Base-by-base conservation (phyloP, 2,797 vertebrate species). In the Psittacula derbiana region DNA sequence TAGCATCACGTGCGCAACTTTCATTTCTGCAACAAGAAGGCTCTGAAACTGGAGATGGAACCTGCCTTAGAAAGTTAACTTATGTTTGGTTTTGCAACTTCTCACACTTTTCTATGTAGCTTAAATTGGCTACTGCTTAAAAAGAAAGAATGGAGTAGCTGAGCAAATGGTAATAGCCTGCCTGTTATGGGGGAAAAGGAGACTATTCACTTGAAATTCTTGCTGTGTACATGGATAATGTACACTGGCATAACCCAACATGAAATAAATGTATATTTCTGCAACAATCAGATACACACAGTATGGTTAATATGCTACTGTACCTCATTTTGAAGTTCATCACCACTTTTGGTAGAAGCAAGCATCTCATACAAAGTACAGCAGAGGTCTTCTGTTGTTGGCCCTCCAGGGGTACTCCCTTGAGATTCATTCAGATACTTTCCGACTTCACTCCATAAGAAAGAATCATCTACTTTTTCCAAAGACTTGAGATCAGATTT, bases 251-350 rank as follows among this genome's bases (percentile, higher is more conserved):
- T n/a, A 83, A 33, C 8, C 4, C n/a, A 73, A 19, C 12, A 60
- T 4, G 4, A 89, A 91, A 66, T 70, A 57, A 60, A 8, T 27
- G 5, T 8, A 5, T 25, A 36, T 36, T 84, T 80, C 17, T 78
- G n/a, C 12, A 79, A 33, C 16, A 71, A 27, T 80, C 53, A 80
- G 87, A 81, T 46, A 67, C 14, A 67, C 1, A 1, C 25, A 46
- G 20, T 14, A 47, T 12, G 11, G 24, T 66, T 75, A 86, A 88
- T 21, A 30, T 2, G 14, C 49, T 95, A 97, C 97, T 96, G 81
- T 98, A 99, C 99, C 99, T 99, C 99, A 96, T 99, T 99, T 97
- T 99, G 99, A 96, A 99, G 99, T 96, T 99, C 99, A 90, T 99
- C 99, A 8, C 98, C 98, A 75, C 98, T 99, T 98, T 97, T 99